Evolutionary conservation across 2,797 vertebrate genomes (phyloP).

Genomic region (Meriones psammophilus): DNA sequence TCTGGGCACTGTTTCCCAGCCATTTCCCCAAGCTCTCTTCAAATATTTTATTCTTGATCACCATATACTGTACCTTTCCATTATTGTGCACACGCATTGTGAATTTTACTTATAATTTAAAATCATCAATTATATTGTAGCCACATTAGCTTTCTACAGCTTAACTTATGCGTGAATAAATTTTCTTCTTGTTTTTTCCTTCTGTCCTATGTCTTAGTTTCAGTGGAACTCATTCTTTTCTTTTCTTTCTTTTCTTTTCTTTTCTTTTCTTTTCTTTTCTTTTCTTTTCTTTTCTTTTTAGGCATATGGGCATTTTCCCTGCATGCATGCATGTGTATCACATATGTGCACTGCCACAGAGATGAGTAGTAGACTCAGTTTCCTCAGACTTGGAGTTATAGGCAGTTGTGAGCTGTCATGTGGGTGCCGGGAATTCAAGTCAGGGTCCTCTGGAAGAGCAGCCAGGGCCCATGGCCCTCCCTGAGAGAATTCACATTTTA

Average conservation of each 20-base stretch:
- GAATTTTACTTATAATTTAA: constrained; percentile 39
- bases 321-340: not conserved
- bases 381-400: not conserved
- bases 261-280: not conserved
- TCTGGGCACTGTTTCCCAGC: not conserved
- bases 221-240: not conserved
- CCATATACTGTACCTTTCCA: not conserved
- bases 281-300: not conserved
- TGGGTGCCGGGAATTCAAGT: not conserved
- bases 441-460: not conserved
- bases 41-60: not conserved
- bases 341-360: no score
- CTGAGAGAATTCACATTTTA: not conserved
- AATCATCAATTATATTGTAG: not conserved
- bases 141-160: not conserved
- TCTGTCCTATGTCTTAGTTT: not conserved
- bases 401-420: not conserved
- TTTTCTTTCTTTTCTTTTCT: not conserved
- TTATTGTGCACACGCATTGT: not conserved
- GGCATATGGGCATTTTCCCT: not conserved
- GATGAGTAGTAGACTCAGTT: not conserved
- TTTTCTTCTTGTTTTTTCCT: not conserved
- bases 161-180: constrained; percentile 8
- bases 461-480: not conserved
- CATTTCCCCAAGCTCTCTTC: not conserved